Percentiles rank a stretch among this genome's conserved stretches.
phyloP scores from a whole-genome alignment of 2,113 vertebrate species.

The Bos taurus region ARS-UCD2.0 NC_037335.1:4521501-4522000 shows the following conservation, averaged over 20 bases:
- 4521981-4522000: not conserved
- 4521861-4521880: not conserved
- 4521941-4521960: not conserved
- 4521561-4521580: not conserved
- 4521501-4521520: not conserved
- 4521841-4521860: not conserved
- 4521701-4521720: not conserved
- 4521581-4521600: not conserved
- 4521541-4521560: not conserved
- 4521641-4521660: not conserved
- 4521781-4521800: not conserved
- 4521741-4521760: not conserved
- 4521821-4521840: rapidly evolving
- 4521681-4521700: not conserved
- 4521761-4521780: not conserved
- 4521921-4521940: not conserved
- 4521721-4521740: not conserved
- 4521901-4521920: not conserved
- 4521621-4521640: not conserved
- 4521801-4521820: rapidly evolving
- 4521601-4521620: not conserved
- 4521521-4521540: not conserved
- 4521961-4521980: not conserved
- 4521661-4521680: not conserved
- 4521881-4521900: rapidly evolving